Evolutionary conservation across 2,797 vertebrate genomes (phyloP), one percentile per base, ranked within the genome.

Genomic region (Silurus aristotelis): DNA sequence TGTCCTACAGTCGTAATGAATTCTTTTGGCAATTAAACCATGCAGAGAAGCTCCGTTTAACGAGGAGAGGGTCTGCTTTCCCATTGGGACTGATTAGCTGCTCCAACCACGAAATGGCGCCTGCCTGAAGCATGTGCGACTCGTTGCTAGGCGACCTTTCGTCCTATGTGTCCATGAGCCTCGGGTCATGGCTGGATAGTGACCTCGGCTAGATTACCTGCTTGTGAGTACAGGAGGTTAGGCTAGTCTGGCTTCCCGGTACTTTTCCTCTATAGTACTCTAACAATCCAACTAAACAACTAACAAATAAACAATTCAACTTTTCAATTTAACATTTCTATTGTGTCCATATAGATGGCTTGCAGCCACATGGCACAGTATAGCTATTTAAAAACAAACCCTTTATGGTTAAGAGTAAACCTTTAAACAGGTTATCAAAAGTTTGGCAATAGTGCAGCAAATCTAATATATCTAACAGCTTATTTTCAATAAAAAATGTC

Each of bases 1-100:
- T 98, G 95, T 95, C 95, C 95, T 90, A 91, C 75, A 58, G 87
- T 61, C 89, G 84, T 90, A 14, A 67, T 85, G 87, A 48, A 52
- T 83, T 64, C 64, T 83, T 86, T 87, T 68, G 88, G 87, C 89
- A 89, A 88, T 93, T 85, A 92, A 88, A 85, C 61, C 91, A 88
- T 86, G 6, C 64, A 63, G 82, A 84, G 80, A 48, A 79, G 82
- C 82, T 90, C 86, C 88, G 52, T 91, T 72, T 85, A 72, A 87
- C 87, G 87, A 78, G 82, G 84, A 70, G 27, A 85, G 71, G 10
- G 89, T 72, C 89, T 89, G 79, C 84, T 90, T 84, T 90, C 92
- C 94, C 95, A 95, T 94, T 90, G 91, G 93, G 90, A 88, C 89
- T 25, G 60, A 83, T 9, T 20, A 78, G 81, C 80, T 68, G 64